Evolutionary conservation across 2,797 vertebrate genomes (phyloP).

Genomic region (Scarus forsteni): DNA sequence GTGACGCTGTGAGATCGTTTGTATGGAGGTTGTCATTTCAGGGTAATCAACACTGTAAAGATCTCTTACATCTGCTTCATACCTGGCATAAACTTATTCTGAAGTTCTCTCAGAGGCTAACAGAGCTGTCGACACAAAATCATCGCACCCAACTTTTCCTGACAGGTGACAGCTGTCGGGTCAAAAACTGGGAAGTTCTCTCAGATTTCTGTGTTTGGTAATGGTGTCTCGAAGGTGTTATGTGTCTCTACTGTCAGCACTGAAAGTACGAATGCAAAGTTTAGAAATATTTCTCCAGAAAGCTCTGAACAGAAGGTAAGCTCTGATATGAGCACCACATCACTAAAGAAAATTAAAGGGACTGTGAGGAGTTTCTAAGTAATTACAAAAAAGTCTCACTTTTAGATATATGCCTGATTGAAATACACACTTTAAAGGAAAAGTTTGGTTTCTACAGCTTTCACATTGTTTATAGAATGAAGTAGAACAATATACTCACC

Average conservation of each 20-base stretch:
- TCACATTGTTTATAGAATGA: too few species aligned
- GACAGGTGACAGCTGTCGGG: constrained; percentile 1
- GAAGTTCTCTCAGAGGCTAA: constrained; percentile 2
- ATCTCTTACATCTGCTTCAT: neutral
- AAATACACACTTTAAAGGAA: too few species aligned
- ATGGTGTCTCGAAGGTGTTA: neutral
- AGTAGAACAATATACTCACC: too few species aligned
- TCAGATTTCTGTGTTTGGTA: neutral
- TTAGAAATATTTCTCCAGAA: neutral
- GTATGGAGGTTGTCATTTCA: constrained; percentile 15
- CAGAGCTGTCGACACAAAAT: neutral
- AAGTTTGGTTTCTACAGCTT: too few species aligned
- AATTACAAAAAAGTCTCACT: too few species aligned
- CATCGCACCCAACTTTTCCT: neutral
- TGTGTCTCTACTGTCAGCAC: neutral
- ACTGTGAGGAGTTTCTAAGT: too few species aligned
- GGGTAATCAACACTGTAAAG: neutral
- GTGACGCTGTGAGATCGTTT: constrained; percentile 3
- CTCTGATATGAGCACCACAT: neutral
- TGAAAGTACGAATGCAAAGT: neutral
- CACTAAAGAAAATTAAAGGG: too few species aligned
- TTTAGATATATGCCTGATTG: too few species aligned
- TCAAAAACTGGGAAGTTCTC: neutral
- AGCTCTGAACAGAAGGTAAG: neutral
- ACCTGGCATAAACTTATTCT: neutral